Evolutionary conservation across 30 jellyfish, hydroid and myxozoan species (phyloP).

Genomic region (Aurelia sp.): DNA sequence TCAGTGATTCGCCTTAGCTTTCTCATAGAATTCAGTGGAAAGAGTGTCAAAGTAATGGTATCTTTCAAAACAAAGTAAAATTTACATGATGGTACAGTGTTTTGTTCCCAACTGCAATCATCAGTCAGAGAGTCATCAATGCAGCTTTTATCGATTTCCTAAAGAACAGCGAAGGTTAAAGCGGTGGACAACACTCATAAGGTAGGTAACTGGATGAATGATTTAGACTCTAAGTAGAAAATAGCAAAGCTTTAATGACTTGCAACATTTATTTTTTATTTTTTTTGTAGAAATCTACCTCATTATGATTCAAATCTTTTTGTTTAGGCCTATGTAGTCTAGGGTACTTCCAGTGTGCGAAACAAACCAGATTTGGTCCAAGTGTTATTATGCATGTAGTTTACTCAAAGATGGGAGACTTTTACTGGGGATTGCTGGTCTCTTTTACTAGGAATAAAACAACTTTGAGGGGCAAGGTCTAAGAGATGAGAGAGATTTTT

Average conservation of each 20-base stretch:
- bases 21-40: background rate
- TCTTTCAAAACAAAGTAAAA: background rate
- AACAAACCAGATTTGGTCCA: too few relatives aligned
- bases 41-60: conserved; percentile 2
- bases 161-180: conserved; percentile 10
- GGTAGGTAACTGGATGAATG: conserved; percentile 4
- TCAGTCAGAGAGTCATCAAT: conserved; percentile 33
- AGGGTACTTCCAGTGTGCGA: too few relatives aligned
- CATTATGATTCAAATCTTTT: too few relatives aligned
- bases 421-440: too few relatives aligned
- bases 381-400: too few relatives aligned
- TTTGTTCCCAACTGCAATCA: conserved; percentile 33
- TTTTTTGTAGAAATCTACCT: too few relatives aligned
- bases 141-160: conserved; percentile 30
- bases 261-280: too few relatives aligned
- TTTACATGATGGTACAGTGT: conserved; percentile 24
- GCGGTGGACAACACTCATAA: conserved; percentile 5
- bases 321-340: too few relatives aligned
- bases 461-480: too few relatives aligned
- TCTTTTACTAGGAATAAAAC: too few relatives aligned
- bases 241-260: background rate
- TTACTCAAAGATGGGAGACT: too few relatives aligned
- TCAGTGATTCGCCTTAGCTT: background rate
- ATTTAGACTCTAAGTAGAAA: background rate
- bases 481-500: too few relatives aligned